phyloP scores from a whole-genome alignment of 2,113 vertebrate species.

The Macroglossus sobrinus region DNA sequence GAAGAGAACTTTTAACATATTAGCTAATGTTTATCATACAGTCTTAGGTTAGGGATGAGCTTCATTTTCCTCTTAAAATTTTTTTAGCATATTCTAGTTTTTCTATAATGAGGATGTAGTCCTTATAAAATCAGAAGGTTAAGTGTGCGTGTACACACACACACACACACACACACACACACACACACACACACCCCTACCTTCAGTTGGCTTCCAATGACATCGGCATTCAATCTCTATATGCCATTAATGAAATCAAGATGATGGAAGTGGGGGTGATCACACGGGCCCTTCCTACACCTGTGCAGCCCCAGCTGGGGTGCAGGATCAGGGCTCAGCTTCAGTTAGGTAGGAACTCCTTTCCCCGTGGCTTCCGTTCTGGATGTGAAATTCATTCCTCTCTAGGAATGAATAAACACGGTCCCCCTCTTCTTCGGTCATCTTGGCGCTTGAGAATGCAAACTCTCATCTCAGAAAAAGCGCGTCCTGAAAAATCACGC shows the following conservation, averaged over 20 bases:
- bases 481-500: background rate
- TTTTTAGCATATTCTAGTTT: background rate
- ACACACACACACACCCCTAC: background rate
- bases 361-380: background rate
- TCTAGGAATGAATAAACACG: fast-evolving
- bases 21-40: background rate
- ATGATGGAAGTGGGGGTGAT: background rate
- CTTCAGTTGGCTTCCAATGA: background rate
- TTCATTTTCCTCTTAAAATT: background rate
- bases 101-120: background rate
- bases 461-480: background rate
- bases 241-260: background rate
- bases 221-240: background rate
- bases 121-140: background rate
- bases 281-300: background rate
- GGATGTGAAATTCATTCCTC: background rate
- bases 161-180: background rate
- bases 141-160: too few species aligned
- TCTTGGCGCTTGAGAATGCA: background rate
- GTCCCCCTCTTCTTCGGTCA: background rate
- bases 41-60: background rate
- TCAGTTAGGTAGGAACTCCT: background rate
- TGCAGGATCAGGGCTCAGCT: background rate
- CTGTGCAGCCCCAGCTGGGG: background rate
- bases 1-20: background rate